Conservation (phyloP, 2,113 vertebrate species). For the Jaculus jaculus region DNA sequence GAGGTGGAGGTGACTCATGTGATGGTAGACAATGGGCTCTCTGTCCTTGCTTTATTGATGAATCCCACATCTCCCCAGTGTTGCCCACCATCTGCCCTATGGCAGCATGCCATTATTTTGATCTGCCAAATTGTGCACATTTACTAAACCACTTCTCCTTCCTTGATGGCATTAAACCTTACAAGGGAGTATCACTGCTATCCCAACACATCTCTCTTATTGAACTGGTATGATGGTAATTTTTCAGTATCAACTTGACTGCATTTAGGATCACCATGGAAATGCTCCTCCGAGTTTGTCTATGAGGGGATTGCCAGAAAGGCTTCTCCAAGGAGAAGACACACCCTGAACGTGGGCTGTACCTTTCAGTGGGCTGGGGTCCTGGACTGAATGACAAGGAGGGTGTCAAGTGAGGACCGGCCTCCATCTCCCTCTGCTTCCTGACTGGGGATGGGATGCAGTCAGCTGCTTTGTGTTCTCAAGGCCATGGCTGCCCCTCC, state of each 20-base stretch:
- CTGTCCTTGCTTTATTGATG: too few species aligned
- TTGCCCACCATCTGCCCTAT: too few species aligned
- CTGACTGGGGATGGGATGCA: background rate
- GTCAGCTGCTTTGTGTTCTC: background rate
- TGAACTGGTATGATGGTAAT: background rate
- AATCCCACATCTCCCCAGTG: too few species aligned
- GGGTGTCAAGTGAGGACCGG: too few species aligned
- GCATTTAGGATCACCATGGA: background rate
- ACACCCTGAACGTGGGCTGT: background rate
- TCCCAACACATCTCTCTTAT: background rate
- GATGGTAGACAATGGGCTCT: too few species aligned
- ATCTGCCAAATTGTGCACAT: background rate
- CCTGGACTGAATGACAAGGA: background rate
- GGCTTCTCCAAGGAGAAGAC: background rate
- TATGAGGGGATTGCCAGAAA: background rate
- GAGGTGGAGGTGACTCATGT: too few species aligned
- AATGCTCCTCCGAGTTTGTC: background rate
- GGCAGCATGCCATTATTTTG: background rate
- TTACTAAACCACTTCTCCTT: background rate
- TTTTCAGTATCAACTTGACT: background rate
- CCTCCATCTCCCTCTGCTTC: background rate
- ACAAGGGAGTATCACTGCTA: background rate
- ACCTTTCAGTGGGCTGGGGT: too few species aligned
- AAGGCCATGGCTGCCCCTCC: too few species aligned
- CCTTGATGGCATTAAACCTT: background rate